These are phyloP conservation scores for Macquaria ambigua DNA, from an alignment of 2,113 vertebrate species.

Conservation along the genomic window DNA sequence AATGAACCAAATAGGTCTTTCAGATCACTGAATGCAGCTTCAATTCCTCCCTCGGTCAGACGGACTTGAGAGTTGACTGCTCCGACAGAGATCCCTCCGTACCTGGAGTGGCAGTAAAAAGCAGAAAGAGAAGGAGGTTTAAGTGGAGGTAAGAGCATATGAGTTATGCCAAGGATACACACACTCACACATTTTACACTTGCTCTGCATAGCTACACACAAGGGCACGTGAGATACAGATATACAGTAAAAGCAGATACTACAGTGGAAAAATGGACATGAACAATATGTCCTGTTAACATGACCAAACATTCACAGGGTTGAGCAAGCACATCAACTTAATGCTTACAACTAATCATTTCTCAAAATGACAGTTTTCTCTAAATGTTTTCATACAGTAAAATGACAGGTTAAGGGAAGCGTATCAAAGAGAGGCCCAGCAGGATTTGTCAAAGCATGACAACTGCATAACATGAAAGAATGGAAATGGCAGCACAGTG, in stretches of 20 bases:
- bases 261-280: neutral
- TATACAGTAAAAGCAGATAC: neutral
- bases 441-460: conserved; percentile 43
- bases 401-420: conserved; percentile 47
- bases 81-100: conserved; percentile 84
- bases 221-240: neutral
- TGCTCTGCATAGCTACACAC: neutral
- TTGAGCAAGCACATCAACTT: conserved; percentile 15
- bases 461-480: conserved; percentile 26
- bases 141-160: conserved; percentile 3
- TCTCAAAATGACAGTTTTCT: conserved; percentile 21
- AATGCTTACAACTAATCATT: conserved; percentile 19
- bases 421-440: conserved; percentile 28
- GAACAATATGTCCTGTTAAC: neutral
- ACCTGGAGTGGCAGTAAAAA: conserved; percentile 66
- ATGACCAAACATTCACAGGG: neutral
- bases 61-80: conserved; percentile 83
- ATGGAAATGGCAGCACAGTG: conserved; percentile 19
- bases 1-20: conserved; percentile 60
- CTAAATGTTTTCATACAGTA: conserved; percentile 30
- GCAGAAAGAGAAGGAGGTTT: conserved; percentile 6
- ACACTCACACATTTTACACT: neutral
- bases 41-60: conserved; percentile 72
- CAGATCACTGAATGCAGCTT: conserved; percentile 67
- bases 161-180: neutral